Evolutionary conservation across 2,797 vertebrate species (phyloP), one percentile per base, ranked within the genome.

Genomic region (Gadopsis bispinosus): DNA sequence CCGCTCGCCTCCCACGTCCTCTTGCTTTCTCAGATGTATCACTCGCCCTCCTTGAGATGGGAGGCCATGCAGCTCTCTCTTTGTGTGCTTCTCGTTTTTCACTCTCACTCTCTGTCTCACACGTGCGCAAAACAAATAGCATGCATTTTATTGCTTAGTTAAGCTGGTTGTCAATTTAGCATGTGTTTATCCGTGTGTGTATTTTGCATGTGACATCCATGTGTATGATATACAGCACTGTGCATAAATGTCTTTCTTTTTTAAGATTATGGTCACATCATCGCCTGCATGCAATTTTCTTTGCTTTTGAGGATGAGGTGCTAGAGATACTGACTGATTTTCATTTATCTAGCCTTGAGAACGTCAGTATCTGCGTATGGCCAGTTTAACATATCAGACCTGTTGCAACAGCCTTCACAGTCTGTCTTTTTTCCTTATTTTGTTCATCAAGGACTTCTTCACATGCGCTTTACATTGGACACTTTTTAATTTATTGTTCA

Each of bases 1-100:
- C 87, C 75, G 56, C 76, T 87, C 17, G 88, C 93, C 92, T 93
- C 93, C 92, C 90, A 93, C 91, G 61, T 91, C 90, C 90, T 91
- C 84, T 83, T 83, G 89, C 89, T 90, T 91, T 90, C 87, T 75
- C 88, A 87, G 89, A 92, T 86, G 84, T 88, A 88, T 86, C 82
- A 81, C 84, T 85, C 81, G 60, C 53, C 51, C 75, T 87, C 66
- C 85, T 77, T 80, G 73, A 84, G 80, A 88, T 51, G 54, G 80
- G 77, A 85, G 80, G 74, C 80, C 83, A 74, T 79, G 77, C 69
- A 65, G 82, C 75, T 83, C 79, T 60, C n/a, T 85, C 81, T 89
- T 85, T 89, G 80, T 91, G 71, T 85, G 77, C 73, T n/a, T 65
- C 61, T 72, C 45, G 26, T 69, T 41, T 69, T 43, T 63, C 68